phyloP scores from a whole-genome alignment of 2,113 vertebrate genomes.

The Neolamprologus modestus region DNA sequence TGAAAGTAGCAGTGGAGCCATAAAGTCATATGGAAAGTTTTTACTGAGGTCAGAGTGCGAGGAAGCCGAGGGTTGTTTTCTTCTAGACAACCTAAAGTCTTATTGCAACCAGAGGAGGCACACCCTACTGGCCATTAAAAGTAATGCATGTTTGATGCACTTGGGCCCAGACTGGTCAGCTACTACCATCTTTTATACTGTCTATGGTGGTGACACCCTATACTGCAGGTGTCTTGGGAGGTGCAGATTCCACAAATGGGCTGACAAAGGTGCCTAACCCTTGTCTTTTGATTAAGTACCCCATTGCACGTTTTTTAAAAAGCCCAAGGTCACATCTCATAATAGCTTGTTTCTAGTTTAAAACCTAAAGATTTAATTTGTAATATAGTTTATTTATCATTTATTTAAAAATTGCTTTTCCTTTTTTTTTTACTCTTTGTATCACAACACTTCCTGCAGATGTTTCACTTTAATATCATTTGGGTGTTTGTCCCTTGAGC shows the following conservation, averaged over 20 bases:
- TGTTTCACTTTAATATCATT: not conserved
- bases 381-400: not conserved
- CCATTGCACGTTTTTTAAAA: not conserved
- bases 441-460: not conserved
- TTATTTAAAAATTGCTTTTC: not conserved
- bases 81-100: not conserved
- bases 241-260: not conserved
- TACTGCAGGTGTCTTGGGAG: not conserved
- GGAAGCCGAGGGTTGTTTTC: not conserved
- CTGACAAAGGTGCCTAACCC: not conserved
- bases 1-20: not conserved
- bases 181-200: not conserved
- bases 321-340: not conserved
- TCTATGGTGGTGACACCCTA: not conserved
- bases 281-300: not conserved
- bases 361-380: not conserved
- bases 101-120: not conserved
- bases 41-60: not conserved
- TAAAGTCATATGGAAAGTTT: not conserved
- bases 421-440: not conserved
- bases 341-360: not conserved
- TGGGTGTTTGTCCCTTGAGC: not conserved
- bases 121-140: not conserved
- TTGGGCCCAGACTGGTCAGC: not conserved
- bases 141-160: not conserved